phyloP scores from a whole-genome alignment of 1,140 invertebrate species.

The Brachionus plicatilis region DNA sequence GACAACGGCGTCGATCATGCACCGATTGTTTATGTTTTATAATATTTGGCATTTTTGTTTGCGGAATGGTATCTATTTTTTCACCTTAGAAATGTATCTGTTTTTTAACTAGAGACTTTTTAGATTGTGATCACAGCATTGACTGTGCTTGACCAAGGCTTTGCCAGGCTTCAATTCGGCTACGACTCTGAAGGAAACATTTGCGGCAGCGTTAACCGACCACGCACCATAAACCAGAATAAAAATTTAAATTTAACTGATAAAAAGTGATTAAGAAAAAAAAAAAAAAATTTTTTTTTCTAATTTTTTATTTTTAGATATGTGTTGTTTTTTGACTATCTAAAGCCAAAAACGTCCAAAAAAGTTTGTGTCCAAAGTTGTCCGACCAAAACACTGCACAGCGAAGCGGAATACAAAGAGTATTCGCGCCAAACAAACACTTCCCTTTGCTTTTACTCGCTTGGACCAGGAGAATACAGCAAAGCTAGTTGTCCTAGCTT shows the following conservation, averaged over 20 bases:
- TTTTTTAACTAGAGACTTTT: constrained; percentile 46
- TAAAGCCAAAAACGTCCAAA: constrained; percentile 67
- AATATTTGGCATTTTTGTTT: constrained; percentile 73
- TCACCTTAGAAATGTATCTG: constrained; percentile 36
- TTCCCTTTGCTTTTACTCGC: constrained; percentile 63
- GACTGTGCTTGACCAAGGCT: constrained; percentile 81
- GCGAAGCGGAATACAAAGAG: constrained; percentile 65
- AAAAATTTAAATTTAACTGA: constrained; percentile 71
- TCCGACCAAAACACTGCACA: constrained; percentile 65
- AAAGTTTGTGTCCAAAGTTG: constrained; percentile 85
- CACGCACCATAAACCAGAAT: constrained; percentile 68
- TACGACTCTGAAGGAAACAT: constrained; percentile 94
- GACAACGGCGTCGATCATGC: constrained; percentile 41
- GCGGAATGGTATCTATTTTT: constrained; percentile 66
- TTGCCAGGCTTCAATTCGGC: constrained; percentile 76
- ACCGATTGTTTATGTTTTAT: constrained; percentile 76
- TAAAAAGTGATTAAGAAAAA: constrained; percentile 60
- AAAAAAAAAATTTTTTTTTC: constrained; percentile 43
- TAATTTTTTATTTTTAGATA: constrained; percentile 58
- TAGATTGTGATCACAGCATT: constrained; percentile 78
- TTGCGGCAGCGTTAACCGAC: constrained; percentile 69
- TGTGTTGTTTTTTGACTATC: constrained; percentile 76
- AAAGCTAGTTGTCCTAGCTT: constrained; percentile 47
- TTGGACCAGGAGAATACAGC: constrained; percentile 45
- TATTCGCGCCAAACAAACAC: constrained; percentile 70